Conservation (phyloP, 2,113 vertebrate species). For the Anthoscopus minutus region DNA sequence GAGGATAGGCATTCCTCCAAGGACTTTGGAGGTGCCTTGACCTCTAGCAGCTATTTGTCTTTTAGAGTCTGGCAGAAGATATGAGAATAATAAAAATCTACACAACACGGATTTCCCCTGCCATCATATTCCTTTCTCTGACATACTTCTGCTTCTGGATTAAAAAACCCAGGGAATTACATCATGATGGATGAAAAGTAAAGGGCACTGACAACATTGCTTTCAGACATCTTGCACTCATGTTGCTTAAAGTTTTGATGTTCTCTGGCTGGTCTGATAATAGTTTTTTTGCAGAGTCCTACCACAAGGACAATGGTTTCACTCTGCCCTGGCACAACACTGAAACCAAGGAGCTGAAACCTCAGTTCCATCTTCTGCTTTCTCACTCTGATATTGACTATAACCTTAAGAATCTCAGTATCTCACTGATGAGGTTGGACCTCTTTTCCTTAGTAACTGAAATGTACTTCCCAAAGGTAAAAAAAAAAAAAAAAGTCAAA, state of each 20-base stretch:
- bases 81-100: background rate
- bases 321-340: conserved; percentile 38
- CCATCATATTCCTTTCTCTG: background rate
- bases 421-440: conserved; percentile 66
- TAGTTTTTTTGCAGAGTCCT: conserved; percentile 12
- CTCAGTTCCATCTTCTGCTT: conserved; percentile 66
- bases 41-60: background rate
- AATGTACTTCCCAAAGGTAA: background rate
- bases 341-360: conserved; percentile 59
- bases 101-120: background rate
- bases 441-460: conserved; percentile 66
- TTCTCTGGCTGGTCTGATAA: background rate
- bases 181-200: background rate
- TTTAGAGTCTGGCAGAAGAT: background rate
- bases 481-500: background rate
- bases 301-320: background rate
- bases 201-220: background rate
- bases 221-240: background rate
- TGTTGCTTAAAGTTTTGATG: background rate
- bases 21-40: background rate
- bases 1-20: background rate
- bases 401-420: conserved; percentile 51
- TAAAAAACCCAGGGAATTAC: background rate
- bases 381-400: conserved; percentile 60
- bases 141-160: background rate